Evolutionary conservation across 2,113 vertebrate genomes (phyloP).

Genomic region (Nymphicus hollandicus): DNA sequence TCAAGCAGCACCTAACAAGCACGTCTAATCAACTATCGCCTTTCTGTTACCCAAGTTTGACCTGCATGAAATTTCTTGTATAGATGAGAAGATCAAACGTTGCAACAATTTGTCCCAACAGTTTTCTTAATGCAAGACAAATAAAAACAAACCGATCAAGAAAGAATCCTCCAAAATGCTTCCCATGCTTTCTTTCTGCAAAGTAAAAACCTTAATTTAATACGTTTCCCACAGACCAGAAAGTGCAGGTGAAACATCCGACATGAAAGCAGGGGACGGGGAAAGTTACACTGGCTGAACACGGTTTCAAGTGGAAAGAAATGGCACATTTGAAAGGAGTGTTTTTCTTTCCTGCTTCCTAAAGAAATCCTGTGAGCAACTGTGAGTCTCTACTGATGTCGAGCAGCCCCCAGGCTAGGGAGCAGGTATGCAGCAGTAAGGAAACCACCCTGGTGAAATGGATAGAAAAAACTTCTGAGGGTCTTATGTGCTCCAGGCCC

Average conservation of each 20-base stretch:
- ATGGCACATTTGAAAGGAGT: background rate
- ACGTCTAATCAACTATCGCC: background rate
- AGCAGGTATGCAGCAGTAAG: fast-evolving
- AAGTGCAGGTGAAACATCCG: background rate
- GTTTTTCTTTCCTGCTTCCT: background rate
- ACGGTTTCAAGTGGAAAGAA: background rate
- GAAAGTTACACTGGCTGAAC: background rate
- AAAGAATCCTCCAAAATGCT: background rate
- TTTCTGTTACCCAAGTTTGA: background rate
- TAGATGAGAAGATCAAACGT: background rate
- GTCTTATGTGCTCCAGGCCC: background rate
- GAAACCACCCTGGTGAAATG: background rate
- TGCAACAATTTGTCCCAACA: background rate
- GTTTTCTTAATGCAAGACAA: background rate
- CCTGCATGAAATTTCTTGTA: background rate
- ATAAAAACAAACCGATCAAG: background rate
- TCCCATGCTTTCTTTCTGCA: background rate
- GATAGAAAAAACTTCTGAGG: background rate
- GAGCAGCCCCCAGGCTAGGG: background rate
- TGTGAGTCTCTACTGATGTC: background rate
- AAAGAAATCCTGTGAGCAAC: background rate
- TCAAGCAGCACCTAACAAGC: background rate
- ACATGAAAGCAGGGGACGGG: background rate
- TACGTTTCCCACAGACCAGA: background rate
- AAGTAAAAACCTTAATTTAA: background rate